Evolutionary conservation across 2,888 invertebrate genomes (phyloP), one percentile per base, ranked within the genome.

Genomic region (Dynastes tityus): DNA sequence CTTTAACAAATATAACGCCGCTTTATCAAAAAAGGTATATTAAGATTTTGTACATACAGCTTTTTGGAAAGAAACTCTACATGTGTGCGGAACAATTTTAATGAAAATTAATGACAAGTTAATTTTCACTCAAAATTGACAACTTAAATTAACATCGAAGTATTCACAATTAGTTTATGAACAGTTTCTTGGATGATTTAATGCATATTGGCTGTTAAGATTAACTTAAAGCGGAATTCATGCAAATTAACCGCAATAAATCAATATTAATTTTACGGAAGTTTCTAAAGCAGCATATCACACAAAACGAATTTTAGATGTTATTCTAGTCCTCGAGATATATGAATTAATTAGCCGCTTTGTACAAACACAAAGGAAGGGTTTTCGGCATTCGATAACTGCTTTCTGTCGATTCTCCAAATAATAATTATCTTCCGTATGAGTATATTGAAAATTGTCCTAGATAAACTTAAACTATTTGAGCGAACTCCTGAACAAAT

Each of bases 281-380:
- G 63, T 63, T 63, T 37, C 63, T 32, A 32, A 63, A 63, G 27
- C 63, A 63, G 63, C 63, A 32, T 32, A 63, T 63, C 63, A 32
- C 63, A 63, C 63, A 63, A 63, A 63, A 63, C 63, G 27, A 63
- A 32, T 63, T 63, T 63, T 63, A 63, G 68, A 51, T 51, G 68
- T 68, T 68, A 29, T 68, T 68, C 51, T 11, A 68, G 68, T 68
- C 68, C 51, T 68, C 51, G 68, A 49, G 27, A 68, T 68, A 13
- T 51, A 68, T 68, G 51, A 68, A 68, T 68, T 68, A 68, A 51
- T 68, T 68, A 51, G 49, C 51, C 29, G 40, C 40, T 68, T 16
- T 68, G 68, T 27, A 68, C 13, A 68, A 68, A 51, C 51, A 68
- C 68, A 68, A 68, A 22, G 51, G 68, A 51, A 51, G 68, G 68